Evolutionary conservation across 1,140 invertebrate species (phyloP).

Genomic region (Zaprionus inermis): DNA sequence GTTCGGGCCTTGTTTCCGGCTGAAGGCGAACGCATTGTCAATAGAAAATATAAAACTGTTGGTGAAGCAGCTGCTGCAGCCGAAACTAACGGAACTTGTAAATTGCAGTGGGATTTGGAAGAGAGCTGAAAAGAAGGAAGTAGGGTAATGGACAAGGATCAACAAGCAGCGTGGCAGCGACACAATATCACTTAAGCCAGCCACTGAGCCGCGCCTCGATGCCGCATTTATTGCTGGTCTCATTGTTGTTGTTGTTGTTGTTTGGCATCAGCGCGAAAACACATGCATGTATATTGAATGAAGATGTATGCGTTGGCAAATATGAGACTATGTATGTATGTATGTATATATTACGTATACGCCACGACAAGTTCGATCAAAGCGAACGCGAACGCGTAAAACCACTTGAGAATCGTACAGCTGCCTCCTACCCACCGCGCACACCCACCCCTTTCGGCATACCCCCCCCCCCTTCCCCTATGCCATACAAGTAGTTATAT

Average conservation of each 20-base stretch:
- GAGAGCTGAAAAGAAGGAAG: slow-evolving; percentile 2
- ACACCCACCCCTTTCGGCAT: neutral
- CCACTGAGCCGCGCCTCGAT: slow-evolving; percentile 23
- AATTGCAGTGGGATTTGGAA: slow-evolving; percentile 42
- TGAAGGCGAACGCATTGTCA: slow-evolving; percentile 56
- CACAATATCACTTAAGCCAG: slow-evolving; percentile 17
- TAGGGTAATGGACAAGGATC: neutral
- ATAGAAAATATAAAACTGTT: slow-evolving; percentile 44
- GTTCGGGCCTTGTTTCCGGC: slow-evolving; percentile 9
- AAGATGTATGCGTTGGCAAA: slow-evolving; percentile 61
- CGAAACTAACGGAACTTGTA: slow-evolving; percentile 32
- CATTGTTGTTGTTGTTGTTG: slow-evolving; percentile 31
- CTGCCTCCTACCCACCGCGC: neutral
- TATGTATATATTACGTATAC: slow-evolving; percentile 76
- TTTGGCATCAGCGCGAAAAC: slow-evolving; percentile 62
- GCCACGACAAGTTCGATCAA: slow-evolving; percentile 66
- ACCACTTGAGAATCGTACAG: slow-evolving; percentile 64
- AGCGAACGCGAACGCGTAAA: slow-evolving; percentile 40
- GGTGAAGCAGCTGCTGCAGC: slow-evolving; percentile 19
- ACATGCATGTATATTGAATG: slow-evolving; percentile 56
- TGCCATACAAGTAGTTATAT: slow-evolving; percentile 65
- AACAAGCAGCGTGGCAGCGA: slow-evolving; percentile 1
- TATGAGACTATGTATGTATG: slow-evolving; percentile 23
- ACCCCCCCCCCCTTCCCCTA: neutral
- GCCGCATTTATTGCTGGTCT: slow-evolving; percentile 53